Evolutionary conservation across 2,888 invertebrate genomes (phyloP).

Genomic region (Caenorhabditis sp.): DNA sequence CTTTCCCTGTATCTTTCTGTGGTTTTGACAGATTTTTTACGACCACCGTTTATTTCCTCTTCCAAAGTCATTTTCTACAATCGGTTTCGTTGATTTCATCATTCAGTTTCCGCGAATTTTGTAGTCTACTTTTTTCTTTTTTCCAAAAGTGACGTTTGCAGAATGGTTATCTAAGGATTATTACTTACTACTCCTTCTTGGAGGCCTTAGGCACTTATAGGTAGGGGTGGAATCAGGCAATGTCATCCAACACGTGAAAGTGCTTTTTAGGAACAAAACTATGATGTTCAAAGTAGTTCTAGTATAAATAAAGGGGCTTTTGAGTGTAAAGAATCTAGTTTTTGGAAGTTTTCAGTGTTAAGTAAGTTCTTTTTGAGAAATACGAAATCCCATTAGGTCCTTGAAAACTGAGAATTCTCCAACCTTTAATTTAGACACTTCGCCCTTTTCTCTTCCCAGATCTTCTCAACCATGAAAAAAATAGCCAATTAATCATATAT

Average conservation of each 20-base stretch:
- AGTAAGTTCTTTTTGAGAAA: too few relatives aligned
- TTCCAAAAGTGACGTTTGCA: conserved; percentile 26
- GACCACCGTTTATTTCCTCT: not conserved
- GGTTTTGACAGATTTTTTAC: conserved; percentile 8
- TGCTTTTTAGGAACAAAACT: not conserved
- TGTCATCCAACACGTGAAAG: conserved; percentile 1
- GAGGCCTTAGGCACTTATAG: conserved; percentile 1
- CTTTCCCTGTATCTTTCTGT: conserved; percentile 16
- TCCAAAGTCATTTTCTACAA: conserved; percentile 1
- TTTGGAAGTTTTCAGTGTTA: too few relatives aligned
- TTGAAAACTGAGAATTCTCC: too few relatives aligned
- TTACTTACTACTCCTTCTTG: not conserved
- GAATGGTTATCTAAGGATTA: conserved; percentile 5
- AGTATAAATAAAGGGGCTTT: not conserved
- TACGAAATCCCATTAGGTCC: too few relatives aligned
- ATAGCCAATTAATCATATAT: conserved; percentile 1
- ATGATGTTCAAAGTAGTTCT: not conserved
- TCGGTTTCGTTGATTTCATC: conserved; percentile 1
- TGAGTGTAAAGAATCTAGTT: not conserved
- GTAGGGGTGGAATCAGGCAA: conserved; percentile 16
- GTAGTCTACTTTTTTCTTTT: conserved; percentile 3
- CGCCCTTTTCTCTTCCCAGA: too few relatives aligned
- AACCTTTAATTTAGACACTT: too few relatives aligned
- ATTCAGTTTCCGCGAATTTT: not conserved
- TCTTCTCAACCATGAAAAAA: not conserved